These are phyloP conservation scores for Callosobruchus maculatus DNA, from an alignment of 2,888 invertebrate genomes.

Conservation along the genomic window DNA sequence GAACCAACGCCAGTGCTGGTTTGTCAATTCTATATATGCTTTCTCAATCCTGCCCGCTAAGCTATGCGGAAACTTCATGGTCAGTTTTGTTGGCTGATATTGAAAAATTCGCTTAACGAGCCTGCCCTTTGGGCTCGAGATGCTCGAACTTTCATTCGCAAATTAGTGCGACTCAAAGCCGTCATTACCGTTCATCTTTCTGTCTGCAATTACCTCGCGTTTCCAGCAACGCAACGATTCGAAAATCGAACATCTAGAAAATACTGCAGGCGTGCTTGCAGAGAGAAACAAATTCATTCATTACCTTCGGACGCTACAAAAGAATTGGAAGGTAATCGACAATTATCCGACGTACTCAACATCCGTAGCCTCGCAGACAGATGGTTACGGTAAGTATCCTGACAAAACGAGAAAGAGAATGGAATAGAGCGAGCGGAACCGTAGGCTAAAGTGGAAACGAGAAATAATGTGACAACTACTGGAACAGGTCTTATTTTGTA, in stretches of 20 bases:
- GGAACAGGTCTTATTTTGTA: neutral
- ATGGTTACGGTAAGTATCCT: neutral
- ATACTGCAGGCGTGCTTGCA: neutral
- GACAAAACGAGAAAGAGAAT: neutral
- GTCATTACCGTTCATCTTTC: neutral
- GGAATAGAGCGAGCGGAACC: neutral
- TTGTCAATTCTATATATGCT: too few relatives aligned
- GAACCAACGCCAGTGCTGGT: too few relatives aligned
- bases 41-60: too few relatives aligned
- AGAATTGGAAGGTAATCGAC: neutral
- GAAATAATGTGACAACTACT: neutral
- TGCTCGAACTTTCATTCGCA: neutral
- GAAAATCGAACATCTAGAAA: neutral
- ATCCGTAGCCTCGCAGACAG: neutral
- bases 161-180: neutral
- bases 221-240: neutral
- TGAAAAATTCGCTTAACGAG: too few relatives aligned
- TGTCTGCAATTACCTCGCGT: neutral
- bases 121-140: neutral
- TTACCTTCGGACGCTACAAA: neutral
- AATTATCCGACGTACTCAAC: neutral
- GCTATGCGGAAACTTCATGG: too few relatives aligned
- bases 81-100: too few relatives aligned
- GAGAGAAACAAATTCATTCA: neutral
- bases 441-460: neutral